Percentiles rank a stretch among this genome's conserved stretches.
These are phyloP conservation scores for Xiphorhynchus erythropygius DNA, from an alignment of 2,797 vertebrate genomes.

Conservation along the genomic window DNA sequence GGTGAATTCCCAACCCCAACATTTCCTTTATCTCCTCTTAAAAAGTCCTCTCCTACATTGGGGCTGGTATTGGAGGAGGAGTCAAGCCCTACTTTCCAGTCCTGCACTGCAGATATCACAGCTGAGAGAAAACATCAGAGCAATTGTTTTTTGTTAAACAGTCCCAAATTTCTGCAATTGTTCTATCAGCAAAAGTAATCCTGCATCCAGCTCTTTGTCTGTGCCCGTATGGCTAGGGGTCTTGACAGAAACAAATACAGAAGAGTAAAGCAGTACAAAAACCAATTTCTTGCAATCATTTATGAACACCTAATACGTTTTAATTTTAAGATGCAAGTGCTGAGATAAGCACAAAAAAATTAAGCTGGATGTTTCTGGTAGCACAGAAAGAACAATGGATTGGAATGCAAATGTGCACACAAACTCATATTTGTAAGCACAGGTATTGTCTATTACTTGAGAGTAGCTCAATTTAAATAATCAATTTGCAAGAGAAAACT, in stretches of 20 bases:
- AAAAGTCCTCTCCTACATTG: background rate
- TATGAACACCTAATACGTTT: constrained; percentile 10
- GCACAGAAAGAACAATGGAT: constrained; percentile 27
- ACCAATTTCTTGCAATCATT: background rate
- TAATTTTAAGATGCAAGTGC: constrained; percentile 27
- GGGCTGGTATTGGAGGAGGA: background rate
- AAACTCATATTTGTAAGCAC: constrained; percentile 42
- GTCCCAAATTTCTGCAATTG: background rate
- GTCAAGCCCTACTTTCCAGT: background rate
- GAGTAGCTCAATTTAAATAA: constrained; percentile 69
- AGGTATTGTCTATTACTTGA: constrained; percentile 60
- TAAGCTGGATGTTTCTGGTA: constrained; percentile 8
- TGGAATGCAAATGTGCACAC: constrained; percentile 56
- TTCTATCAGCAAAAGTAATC: background rate
- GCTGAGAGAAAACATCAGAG: background rate
- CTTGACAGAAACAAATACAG: background rate
- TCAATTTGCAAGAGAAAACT: constrained; percentile 72
- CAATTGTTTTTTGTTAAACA: background rate
- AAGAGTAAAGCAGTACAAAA: background rate
- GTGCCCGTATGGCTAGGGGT: background rate
- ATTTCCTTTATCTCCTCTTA: background rate
- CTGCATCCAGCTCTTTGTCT: background rate
- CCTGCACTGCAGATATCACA: background rate
- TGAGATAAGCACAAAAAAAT: constrained; percentile 52
- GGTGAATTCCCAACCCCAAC: background rate